Conservation (phyloP, 2,797 vertebrate genomes). For the Clamator glandarius region DNA sequence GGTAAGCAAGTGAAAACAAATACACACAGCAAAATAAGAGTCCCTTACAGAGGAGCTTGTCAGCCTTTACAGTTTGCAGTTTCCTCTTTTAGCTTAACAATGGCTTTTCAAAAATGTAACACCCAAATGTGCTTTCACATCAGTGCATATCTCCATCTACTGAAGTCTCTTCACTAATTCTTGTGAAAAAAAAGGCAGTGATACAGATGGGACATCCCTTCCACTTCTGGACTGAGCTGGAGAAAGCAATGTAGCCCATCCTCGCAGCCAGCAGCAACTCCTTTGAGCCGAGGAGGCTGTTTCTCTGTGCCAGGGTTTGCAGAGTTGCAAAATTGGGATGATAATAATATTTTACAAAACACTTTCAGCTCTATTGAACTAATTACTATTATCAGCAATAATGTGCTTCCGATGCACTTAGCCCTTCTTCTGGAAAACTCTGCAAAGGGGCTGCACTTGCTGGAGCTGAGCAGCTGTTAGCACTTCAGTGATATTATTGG, state of each 20-base stretch:
- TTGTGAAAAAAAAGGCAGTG: background rate
- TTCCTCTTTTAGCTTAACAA: conserved; percentile 53
- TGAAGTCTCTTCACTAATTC: background rate
- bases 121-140: conserved; percentile 18
- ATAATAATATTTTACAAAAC: conserved; percentile 59
- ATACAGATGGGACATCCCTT: background rate
- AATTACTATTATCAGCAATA: conserved; percentile 67
- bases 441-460: conserved; percentile 64
- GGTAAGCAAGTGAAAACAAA: conserved; percentile 65
- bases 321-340: background rate
- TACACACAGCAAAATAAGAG: conserved; percentile 65
- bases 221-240: background rate
- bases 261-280: background rate
- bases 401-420: conserved; percentile 34
- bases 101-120: conserved; percentile 18
- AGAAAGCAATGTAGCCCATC: background rate
- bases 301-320: background rate
- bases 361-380: conserved; percentile 51
- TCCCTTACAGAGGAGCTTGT: conserved; percentile 35
- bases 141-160: background rate
- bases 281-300: background rate
- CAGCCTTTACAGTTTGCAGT: background rate
- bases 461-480: conserved; percentile 61
- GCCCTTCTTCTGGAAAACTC: conserved; percentile 56
- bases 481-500: background rate